Conservation (phyloP, 2,888 invertebrate species). For the Sarcophaga caerulescens region DNA sequence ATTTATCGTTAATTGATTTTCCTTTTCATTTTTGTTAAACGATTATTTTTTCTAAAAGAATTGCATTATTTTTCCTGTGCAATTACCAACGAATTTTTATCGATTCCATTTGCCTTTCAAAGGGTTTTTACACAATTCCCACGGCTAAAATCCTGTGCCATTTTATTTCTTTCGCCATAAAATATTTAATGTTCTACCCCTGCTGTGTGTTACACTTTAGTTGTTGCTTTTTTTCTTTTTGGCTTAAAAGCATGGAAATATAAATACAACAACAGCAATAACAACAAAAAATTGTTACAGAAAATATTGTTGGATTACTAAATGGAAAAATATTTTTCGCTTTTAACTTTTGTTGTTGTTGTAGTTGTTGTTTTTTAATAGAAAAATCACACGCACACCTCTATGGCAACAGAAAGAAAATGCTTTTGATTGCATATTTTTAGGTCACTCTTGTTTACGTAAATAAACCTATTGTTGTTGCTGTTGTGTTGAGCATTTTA, state of each 20-base stretch:
- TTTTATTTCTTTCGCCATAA: not conserved
- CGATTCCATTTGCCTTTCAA: not conserved
- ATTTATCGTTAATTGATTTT: no score
- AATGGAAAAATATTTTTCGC: not conserved
- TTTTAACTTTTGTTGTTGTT: not conserved
- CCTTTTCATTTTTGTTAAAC: no score
- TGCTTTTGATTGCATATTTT: slow-evolving; percentile 65
- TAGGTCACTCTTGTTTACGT: slow-evolving; percentile 65
- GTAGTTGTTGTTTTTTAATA: not conserved
- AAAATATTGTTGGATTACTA: not conserved
- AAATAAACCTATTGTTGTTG: slow-evolving; percentile 53
- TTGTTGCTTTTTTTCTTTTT: not conserved
- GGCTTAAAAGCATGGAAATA: slow-evolving; percentile 1
- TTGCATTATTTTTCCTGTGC: not conserved
- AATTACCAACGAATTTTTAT: not conserved
- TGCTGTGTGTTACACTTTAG: not conserved
- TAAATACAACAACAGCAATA: no score
- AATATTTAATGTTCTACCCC: not conserved
- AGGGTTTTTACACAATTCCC: not conserved
- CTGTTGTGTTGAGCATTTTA: slow-evolving; percentile 36
- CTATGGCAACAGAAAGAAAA: slow-evolving; percentile 16
- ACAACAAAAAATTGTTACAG: no score
- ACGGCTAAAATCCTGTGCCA: not conserved
- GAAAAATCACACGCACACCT: not conserved
- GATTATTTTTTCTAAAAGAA: not conserved